phyloP scores from a whole-genome alignment of 1,140 invertebrate genomes.

The Drosophila sechellia region DNA sequence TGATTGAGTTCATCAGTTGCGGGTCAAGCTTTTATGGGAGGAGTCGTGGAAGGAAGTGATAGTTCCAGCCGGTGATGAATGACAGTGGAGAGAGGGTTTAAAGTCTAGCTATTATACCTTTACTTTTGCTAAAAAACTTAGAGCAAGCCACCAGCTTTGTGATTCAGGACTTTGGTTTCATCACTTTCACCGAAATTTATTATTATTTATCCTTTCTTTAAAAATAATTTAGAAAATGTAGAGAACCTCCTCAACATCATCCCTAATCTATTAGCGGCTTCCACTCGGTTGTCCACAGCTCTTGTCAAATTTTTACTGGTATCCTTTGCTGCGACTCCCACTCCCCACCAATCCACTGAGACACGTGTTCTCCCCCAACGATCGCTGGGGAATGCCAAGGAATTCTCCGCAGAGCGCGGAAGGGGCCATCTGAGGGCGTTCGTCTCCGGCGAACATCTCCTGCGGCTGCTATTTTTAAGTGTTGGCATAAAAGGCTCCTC shows the following conservation, averaged over 20 bases:
- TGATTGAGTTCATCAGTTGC: conserved; percentile 56
- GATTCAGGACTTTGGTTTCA: no score
- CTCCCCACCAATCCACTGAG: conserved; percentile 15
- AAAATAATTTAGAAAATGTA: no score
- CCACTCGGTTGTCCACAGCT: not conserved
- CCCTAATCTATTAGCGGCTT: not conserved
- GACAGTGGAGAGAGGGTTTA: not conserved
- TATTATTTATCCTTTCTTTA: not conserved
- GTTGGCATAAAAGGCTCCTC: conserved; percentile 66
- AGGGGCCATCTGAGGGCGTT: conserved; percentile 9
- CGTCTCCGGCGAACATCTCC: conserved; percentile 53
- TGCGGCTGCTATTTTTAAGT: conserved; percentile 77
- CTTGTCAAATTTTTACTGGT: conserved; percentile 7
- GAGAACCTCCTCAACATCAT: no score
- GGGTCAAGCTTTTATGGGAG: conserved; percentile 51
- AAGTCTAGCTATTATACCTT: not conserved
- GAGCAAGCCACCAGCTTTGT: no score
- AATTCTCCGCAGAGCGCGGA: conserved; percentile 20
- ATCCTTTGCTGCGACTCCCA: not conserved
- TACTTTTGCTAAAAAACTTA: not conserved
- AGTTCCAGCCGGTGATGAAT: not conserved
- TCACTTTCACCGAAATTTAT: no score
- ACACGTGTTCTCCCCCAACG: conserved; percentile 75
- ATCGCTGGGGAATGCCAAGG: conserved; percentile 35
- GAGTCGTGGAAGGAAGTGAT: conserved; percentile 10